phyloP scores from a whole-genome alignment of 2,113 vertebrate species.

The Brevimyrus niger region DNA sequence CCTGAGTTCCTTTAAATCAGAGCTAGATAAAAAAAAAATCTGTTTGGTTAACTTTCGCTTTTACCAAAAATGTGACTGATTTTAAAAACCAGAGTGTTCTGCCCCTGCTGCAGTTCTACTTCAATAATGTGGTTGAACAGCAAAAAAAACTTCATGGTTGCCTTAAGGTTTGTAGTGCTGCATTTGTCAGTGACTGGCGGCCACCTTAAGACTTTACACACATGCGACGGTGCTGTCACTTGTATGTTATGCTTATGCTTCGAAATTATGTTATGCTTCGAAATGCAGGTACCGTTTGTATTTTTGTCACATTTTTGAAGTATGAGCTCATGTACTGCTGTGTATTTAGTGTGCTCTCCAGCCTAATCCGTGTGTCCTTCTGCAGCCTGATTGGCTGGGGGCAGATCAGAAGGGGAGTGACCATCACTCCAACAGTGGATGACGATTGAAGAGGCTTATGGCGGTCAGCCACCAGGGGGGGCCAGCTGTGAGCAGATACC shows the following conservation, averaged over 20 bases:
- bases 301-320: background rate
- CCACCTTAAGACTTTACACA: background rate
- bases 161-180: background rate
- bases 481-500: constrained; percentile 22
- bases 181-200: background rate
- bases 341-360: background rate
- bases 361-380: constrained; percentile 10
- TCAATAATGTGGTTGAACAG: background rate
- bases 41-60: background rate
- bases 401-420: constrained; percentile 97
- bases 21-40: too few relatives aligned
- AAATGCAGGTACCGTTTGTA: background rate
- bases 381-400: constrained; percentile 96
- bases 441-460: constrained; percentile 73
- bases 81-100: background rate
- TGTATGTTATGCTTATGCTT: background rate
- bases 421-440: constrained; percentile 95
- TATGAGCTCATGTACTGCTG: background rate
- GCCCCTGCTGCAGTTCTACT: background rate
- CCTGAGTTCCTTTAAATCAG: too few relatives aligned
- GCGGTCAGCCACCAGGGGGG: background rate
- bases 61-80: background rate
- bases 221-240: background rate
- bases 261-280: too few relatives aligned
- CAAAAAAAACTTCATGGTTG: background rate